Base-by-base conservation (phyloP, 2,113 vertebrate species). In the Bambusicola thoracicus region DNA sequence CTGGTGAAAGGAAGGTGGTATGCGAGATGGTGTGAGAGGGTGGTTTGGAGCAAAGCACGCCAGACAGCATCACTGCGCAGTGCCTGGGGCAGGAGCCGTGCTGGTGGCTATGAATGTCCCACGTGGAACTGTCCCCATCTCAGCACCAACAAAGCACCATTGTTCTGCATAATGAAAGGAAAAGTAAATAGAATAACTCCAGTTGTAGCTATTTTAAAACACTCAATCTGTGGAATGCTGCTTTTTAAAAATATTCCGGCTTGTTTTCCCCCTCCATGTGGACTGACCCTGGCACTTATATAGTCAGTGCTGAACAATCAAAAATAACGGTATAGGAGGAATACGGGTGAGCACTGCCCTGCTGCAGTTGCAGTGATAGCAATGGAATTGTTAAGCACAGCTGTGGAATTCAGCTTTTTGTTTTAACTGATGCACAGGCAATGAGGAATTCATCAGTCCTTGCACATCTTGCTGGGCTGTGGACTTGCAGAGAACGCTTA, bases 141-240 rank as follows among this genome's bases (percentile, higher is more conserved):
- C 59, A 49, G 38, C 22, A 18, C 67, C 34, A 78, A 62, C 27
- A 20, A 82, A 86, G 30, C 21, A 25, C 51, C 58, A 87, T 81
- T 87, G 81, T 95, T 96, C 69, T 62, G 53, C 58, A 96, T 83
- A 93, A 92, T 87, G 82, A 89, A 92, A 89, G 80, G 84, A 93
- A 94, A 89, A 93, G 76, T 82, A 88, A 93, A 85, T 92, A 93
- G 93, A 92, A 78, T 74, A 77, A 78, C 41, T 68, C 30, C 59
- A 85, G 78, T 80, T 76, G 85, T 91, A 82, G 46, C 46, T 92
- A 83, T 92, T 92, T 95, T 70, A 19, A 92, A 95, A 74, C 77
- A 32, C 21, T 53, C 16, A 4, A 4, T 56, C 58, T 74, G 29
- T 72, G 63, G 61, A 87, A 90, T 77, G 59, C 34, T 67, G 32